phyloP scores from a whole-genome alignment of 2,888 invertebrate species.

The Elegia similella region DNA sequence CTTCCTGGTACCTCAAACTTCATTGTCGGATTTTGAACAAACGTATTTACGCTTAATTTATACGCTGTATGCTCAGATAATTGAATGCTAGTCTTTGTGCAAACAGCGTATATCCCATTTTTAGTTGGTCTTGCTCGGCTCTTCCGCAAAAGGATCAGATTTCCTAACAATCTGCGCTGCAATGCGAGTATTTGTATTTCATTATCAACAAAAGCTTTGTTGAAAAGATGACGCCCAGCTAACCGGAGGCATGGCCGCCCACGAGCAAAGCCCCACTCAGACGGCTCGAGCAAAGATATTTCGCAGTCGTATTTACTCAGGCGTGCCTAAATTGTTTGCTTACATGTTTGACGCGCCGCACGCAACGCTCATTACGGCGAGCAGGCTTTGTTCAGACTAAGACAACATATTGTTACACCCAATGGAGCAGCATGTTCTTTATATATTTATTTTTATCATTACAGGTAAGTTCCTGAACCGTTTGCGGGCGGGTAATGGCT shows the following conservation, averaged over 20 bases:
- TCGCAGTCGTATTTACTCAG: constrained; percentile 79
- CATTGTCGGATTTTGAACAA: constrained; percentile 46
- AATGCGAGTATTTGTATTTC: constrained; percentile 75
- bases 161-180: constrained; percentile 59
- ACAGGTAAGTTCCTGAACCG: constrained; percentile 69
- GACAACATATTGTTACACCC: constrained; percentile 75
- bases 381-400: constrained; percentile 76
- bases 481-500: constrained; percentile 59
- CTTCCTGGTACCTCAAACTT: constrained; percentile 53
- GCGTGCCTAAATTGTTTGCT: constrained; percentile 80
- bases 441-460: constrained; percentile 76
- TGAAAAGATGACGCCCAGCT: constrained; percentile 74
- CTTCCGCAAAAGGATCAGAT: constrained; percentile 46
- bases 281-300: constrained; percentile 73
- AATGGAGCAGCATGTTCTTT: constrained; percentile 69
- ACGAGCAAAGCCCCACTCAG: constrained; percentile 67
- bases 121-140: constrained; percentile 28
- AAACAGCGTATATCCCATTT: constrained; percentile 19
- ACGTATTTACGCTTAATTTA: constrained; percentile 10
- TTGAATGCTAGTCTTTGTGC: neutral
- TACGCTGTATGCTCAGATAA: constrained; percentile 8
- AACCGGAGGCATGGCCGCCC: constrained; percentile 66
- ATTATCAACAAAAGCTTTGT: constrained; percentile 76
- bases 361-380: constrained; percentile 78
- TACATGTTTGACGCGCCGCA: constrained; percentile 80